Evolutionary conservation across 2,113 vertebrate species (phyloP).

Genomic region (Garra rufa): DNA sequence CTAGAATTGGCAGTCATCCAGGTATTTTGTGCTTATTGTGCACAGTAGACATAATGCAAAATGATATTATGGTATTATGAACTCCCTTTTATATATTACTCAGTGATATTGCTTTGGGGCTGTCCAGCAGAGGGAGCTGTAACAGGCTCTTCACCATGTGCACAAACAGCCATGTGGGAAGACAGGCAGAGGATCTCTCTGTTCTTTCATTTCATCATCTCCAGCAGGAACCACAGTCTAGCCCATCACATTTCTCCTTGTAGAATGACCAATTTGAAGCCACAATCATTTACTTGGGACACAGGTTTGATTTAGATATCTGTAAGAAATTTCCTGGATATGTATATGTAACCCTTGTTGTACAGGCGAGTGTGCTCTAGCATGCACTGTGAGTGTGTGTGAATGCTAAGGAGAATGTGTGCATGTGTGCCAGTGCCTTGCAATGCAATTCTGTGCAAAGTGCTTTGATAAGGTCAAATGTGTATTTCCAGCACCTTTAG

Average conservation of each 20-base stretch:
- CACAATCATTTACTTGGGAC: constrained; percentile 11
- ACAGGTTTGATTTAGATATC: constrained; percentile 14
- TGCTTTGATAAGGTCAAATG: constrained; percentile 49
- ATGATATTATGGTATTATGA: not conserved
- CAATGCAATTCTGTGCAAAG: constrained; percentile 39
- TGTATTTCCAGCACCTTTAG: constrained; percentile 31
- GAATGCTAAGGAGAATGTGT: not conserved
- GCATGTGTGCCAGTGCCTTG: constrained; percentile 28
- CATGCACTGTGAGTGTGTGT: not conserved
- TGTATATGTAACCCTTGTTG: not conserved
- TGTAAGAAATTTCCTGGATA: not conserved
- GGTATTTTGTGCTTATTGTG: not conserved
- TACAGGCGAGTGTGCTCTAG: constrained; percentile 5
- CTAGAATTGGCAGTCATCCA: not conserved
- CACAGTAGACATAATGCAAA: not conserved
- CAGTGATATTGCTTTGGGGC: not conserved
- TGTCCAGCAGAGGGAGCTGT: constrained; percentile 60
- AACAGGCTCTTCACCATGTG: constrained; percentile 43
- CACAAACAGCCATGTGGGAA: constrained; percentile 48
- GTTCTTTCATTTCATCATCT: constrained; percentile 52
- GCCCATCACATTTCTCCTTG: constrained; percentile 18
- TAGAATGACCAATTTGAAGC: not conserved
- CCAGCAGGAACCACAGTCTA: constrained; percentile 45
- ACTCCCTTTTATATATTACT: not conserved
- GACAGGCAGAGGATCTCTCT: constrained; percentile 50